Evolutionary conservation across 2,113 vertebrate genomes (phyloP), one percentile per base, ranked within the genome.

Genomic region (Himantopus leucocephalus): DNA sequence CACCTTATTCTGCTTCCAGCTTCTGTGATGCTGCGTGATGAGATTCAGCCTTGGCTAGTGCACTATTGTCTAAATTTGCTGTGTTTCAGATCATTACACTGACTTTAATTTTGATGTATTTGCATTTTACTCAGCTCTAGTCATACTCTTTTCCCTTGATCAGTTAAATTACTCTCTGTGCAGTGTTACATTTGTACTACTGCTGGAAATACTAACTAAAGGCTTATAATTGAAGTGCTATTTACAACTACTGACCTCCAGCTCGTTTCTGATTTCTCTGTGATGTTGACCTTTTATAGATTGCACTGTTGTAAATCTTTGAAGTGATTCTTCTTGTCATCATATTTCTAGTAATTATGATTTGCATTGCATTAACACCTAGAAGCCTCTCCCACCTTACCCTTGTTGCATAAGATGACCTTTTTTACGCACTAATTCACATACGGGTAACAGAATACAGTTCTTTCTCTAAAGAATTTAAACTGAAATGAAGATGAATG

Each of bases 21-120:
- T 87, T 88, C 55, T 95, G 29, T 4, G 90, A 43, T 87, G 52
- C 41, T 62, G 39, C 39, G 13, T 73, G 68, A 67, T 88, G 70
- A 32, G 60, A 93, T 96, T 97, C 71, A 94, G 68, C 96, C 74
- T 89, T 90, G 91, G 92, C 92, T 92, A 84, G 81, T 73, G 75
- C 74, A 39, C 4, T 66, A 71, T 89, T 97, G 96, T 98, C 92
- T 97, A 73, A 97, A 98, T 97, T 96, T 96, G 52, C 88, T 78
- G 67, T 82, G 96, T 95, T 97, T 97, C 96, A 98, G 95, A 95
- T 97, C 96, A 97, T 97, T 98, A 97, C 92, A 76, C 95, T 98
- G 96, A 96, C 93, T 97, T 98, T 97, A 94, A 96, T 98, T 98
- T 98, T 98, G 95, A 98, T 97, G 34, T 96, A 98, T 97, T 98